These are phyloP conservation scores for Eulemur mongoz DNA, from an alignment of 2,797 vertebrate genomes.

Conservation along the genomic window DNA sequence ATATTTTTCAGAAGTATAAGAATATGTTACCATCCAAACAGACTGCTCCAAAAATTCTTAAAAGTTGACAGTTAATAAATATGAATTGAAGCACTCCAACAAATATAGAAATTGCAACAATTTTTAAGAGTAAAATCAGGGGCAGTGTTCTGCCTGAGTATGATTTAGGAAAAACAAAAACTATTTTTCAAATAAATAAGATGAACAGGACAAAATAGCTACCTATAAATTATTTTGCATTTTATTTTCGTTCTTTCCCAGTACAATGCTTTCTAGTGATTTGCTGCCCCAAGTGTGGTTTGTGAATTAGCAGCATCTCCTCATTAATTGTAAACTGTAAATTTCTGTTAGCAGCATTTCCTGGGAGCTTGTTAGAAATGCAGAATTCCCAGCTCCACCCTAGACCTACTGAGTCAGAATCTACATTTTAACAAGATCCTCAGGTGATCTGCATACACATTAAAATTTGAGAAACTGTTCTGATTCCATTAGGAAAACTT, in stretches of 20 bases:
- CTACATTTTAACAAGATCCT: conserved; percentile 2
- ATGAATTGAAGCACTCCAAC: not conserved
- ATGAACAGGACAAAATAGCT: not conserved
- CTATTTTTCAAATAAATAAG: not conserved
- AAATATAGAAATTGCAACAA: not conserved
- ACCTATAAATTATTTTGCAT: not conserved
- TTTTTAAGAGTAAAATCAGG: not conserved
- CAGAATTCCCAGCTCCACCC: not conserved
- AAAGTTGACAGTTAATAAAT: not conserved
- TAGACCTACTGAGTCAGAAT: not conserved
- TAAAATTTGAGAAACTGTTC: conserved; percentile 1
- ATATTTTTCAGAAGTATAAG: not conserved
- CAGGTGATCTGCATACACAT: not conserved
- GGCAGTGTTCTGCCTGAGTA: not conserved
- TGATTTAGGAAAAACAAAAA: not conserved
- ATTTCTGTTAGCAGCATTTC: not conserved
- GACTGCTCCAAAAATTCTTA: not conserved
- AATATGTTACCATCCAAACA: not conserved
- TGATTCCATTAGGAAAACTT: not conserved
- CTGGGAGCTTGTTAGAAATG: not conserved
- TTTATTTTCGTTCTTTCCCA: not conserved
- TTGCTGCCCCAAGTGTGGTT: not conserved
- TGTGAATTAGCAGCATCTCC: not conserved
- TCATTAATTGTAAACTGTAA: not conserved
- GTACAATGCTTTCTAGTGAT: not conserved